Evolutionary conservation across 2,113 vertebrate genomes (phyloP), one percentile per base, ranked within the genome.

Genomic region (Rafetus swinhoei): DNA sequence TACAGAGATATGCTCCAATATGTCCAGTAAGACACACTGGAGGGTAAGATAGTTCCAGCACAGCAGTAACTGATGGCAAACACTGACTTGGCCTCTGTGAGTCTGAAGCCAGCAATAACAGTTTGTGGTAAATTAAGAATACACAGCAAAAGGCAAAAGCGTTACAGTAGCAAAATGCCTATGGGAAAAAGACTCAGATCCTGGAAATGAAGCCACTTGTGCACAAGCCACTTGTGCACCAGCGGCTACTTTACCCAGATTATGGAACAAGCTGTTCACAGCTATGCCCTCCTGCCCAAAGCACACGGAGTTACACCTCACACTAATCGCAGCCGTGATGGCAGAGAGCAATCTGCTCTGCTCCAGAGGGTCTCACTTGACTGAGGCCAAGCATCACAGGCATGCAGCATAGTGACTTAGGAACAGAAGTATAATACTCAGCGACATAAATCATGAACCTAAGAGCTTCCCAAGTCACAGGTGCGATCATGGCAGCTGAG

Each of bases 401-500:
- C 35, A 74, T 74, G 19, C n/a, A 74, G 15, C 16, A 74, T 4
- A 3, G 4, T 74, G 19, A 74, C 16, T 39, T n/a, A 74, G 16
- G 32, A 74, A 35, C 19, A 74, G 69, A 74, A 39, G 19, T 74
- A 39, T 72, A 22, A 39, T 19, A 72, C 35, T 18, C 18, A 39
- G 39, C 69, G 19, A 22, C 69, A 74, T 16, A 22, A 74, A 39
- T 2, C 10, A 39, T 11, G 18, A 15, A 74, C 74, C 55, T 1
- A 82, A 87, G 82, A 84, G 2, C 16, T 79, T 21, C 32, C 32
- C 53, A n/a, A 81, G 27, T 56, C 79, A 25, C 79, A 56, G 25
- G 6, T 24, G 32, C 7, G 13, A 3, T 32, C 0, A 0, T 29
- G 27, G 2, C 32, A 82, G 25, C 2, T 25, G 59, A n/a, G 19